Conservation (phyloP, 1,140 invertebrate species). For the Bombus sibiricus region DNA sequence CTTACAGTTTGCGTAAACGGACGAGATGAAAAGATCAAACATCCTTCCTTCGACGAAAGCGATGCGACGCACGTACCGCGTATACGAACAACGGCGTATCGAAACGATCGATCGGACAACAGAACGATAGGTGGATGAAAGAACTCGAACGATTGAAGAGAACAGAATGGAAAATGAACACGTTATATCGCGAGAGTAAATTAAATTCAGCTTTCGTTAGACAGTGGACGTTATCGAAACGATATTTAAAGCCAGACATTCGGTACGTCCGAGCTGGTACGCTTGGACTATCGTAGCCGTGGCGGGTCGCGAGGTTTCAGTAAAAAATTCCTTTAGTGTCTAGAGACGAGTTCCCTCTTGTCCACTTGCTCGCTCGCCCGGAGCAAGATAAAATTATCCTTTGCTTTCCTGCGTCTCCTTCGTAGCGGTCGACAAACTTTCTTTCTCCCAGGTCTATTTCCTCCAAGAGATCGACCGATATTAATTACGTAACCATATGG, state of each 20-base stretch:
- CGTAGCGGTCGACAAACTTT: neutral
- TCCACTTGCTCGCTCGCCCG: neutral
- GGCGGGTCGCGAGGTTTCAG: neutral
- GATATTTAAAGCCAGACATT: neutral
- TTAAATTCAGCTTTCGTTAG: neutral
- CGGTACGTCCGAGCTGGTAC: neutral
- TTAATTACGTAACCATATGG: neutral
- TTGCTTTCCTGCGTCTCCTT: constrained; percentile 7
- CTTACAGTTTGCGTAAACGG: neutral
- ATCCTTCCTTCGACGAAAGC: neutral
- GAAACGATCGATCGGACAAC: too few species aligned
- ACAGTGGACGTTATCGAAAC: too few species aligned
- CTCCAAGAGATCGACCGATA: neutral
- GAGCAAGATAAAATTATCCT: constrained; percentile 30
- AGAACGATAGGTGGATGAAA: too few species aligned
- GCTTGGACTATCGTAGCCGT: neutral
- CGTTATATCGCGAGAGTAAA: neutral
- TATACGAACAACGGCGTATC: too few species aligned
- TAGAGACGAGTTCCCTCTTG: constrained; percentile 11
- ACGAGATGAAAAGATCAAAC: constrained; percentile 7
- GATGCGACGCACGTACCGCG: too few species aligned
- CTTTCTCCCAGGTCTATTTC: neutral
- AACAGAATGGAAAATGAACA: too few species aligned
- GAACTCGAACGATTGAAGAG: too few species aligned
- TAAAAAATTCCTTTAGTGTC: constrained; percentile 25